Percentiles rank a stretch among this genome's conserved stretches.
Conservation (phyloP, 2,888 invertebrate species). For the Nomada hirtipes region DNA sequence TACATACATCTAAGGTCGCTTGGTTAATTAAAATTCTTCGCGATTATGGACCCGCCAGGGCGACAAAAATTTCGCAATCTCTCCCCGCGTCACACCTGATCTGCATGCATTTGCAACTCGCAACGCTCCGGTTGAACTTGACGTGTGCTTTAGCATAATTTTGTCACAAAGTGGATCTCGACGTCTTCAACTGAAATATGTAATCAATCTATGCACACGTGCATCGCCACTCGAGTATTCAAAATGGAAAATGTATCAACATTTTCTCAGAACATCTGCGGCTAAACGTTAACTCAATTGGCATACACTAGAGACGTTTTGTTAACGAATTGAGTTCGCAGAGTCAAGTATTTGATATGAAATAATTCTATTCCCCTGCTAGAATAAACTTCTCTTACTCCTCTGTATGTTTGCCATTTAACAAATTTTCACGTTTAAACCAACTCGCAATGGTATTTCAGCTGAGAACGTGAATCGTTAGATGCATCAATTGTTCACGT, state of each 20-base stretch:
- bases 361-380: background rate
- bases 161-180: background rate
- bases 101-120: background rate
- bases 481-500: too few relatives aligned
- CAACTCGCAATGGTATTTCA: background rate
- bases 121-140: background rate
- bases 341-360: background rate
- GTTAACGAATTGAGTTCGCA: background rate
- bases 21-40: constrained; percentile 50
- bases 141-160: background rate
- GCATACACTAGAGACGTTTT: background rate
- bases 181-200: too few relatives aligned
- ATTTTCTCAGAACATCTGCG: background rate
- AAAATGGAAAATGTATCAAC: too few relatives aligned
- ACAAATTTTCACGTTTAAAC: background rate
- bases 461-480: background rate
- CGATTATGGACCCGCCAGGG: constrained; percentile 4
- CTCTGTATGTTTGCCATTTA: background rate
- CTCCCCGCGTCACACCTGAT: background rate
- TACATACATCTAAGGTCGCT: constrained; percentile 11
- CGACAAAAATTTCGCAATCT: constrained; percentile 20
- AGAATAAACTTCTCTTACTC: background rate
- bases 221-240: too few relatives aligned
- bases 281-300: too few relatives aligned
- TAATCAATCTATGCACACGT: too few relatives aligned